phyloP scores from a whole-genome alignment of 2,888 invertebrate species.

The Maniola hyperantus region DNA sequence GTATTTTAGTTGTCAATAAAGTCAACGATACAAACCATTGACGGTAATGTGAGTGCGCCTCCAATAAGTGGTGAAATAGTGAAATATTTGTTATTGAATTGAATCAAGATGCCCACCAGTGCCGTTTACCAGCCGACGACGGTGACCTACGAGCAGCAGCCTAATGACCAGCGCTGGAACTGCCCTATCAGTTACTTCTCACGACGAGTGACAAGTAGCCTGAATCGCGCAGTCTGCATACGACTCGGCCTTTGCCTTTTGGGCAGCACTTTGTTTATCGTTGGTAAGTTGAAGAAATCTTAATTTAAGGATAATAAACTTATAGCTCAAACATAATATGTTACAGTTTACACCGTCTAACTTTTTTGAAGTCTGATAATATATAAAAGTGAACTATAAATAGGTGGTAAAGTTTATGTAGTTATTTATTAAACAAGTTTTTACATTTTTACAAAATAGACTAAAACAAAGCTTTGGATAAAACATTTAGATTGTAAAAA shows the following conservation, averaged over 20 bases:
- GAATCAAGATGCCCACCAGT: slow-evolving; percentile 84
- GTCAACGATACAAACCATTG: slow-evolving; percentile 2
- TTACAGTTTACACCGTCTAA: too few species aligned
- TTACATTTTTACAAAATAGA: too few species aligned
- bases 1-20: slow-evolving; percentile 8
- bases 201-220: slow-evolving; percentile 75
- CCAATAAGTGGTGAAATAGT: slow-evolving; percentile 30
- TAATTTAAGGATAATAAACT: slow-evolving; percentile 12
- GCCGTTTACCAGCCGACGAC: slow-evolving; percentile 91
- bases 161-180: slow-evolving; percentile 81
- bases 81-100: slow-evolving; percentile 40
- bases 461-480: too few species aligned
- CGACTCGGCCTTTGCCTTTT: slow-evolving; percentile 69
- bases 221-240: slow-evolving; percentile 72
- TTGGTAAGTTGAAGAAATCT: slow-evolving; percentile 57
- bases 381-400: too few species aligned
- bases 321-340: not conserved
- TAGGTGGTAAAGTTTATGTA: too few species aligned
- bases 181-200: slow-evolving; percentile 81
- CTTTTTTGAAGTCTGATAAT: too few species aligned
- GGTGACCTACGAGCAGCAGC: slow-evolving; percentile 87
- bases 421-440: too few species aligned
- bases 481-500: too few species aligned
- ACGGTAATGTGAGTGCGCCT: slow-evolving; percentile 40
- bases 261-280: slow-evolving; percentile 70